A percentile compares a stretch with the other conserved stretches of the same genome.
These are phyloP conservation scores for Adelphocoris suturalis DNA, from an alignment of 2,888 invertebrate species.

Conservation along the genomic window DNA sequence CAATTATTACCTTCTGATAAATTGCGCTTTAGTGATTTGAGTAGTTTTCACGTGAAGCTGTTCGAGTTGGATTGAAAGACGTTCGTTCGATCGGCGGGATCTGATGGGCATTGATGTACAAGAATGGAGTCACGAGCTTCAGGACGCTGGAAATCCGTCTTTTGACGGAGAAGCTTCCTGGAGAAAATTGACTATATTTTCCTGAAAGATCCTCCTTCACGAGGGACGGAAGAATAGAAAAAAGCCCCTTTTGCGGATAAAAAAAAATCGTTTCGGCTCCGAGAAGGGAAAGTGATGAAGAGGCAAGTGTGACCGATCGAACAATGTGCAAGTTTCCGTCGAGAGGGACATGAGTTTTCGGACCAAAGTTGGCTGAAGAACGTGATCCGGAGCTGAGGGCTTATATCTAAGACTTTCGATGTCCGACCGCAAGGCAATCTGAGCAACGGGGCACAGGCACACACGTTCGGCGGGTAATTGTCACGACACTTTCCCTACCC, in stretches of 20 bases:
- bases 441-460: slow-evolving; percentile 9
- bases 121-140: slow-evolving; percentile 24
- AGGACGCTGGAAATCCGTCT: not conserved
- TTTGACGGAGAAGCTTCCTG: slow-evolving; percentile 27
- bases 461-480: slow-evolving; percentile 24
- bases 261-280: not conserved
- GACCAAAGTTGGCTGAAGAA: slow-evolving; percentile 8
- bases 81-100: not conserved
- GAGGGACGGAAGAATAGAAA: not conserved
- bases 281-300: slow-evolving; percentile 34
- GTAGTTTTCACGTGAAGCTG: too few species aligned
- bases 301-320: slow-evolving; percentile 31
- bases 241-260: not conserved
- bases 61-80: too few species aligned
- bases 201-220: slow-evolving; percentile 21
- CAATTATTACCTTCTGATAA: too few species aligned
- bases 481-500: slow-evolving; percentile 27
- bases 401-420: not conserved
- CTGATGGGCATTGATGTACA: not conserved
- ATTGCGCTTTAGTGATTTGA: too few species aligned
- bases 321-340: slow-evolving; percentile 29
- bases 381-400: not conserved
- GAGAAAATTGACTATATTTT: slow-evolving; percentile 39
- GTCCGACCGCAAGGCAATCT: not conserved
- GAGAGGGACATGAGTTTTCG: slow-evolving; percentile 4